Evolutionary conservation across 2,888 invertebrate species (phyloP), one percentile per base, ranked within the genome.

Genomic region (Lithophane socia): DNA sequence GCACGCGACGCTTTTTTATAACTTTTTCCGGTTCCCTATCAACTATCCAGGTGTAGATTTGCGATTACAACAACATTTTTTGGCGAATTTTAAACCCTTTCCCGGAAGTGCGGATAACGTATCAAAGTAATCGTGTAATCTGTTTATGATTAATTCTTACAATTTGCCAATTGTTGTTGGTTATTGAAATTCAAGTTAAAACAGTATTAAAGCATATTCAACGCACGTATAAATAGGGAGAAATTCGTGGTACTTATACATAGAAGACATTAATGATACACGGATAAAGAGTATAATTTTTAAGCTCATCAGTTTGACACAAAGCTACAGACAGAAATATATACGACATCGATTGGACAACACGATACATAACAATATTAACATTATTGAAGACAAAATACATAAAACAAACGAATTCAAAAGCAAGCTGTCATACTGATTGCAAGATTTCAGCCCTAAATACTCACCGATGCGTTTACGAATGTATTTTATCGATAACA

Each of bases 1-100:
- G 82, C 89, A 90, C 88, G 91, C 89, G 87, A 89, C 87, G 87
- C 84, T 91, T 79, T 92, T 92, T 91, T 91, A 89, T 86, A 85
- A 85, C 87, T 88, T 89, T 87, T 87, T 87, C 87, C 75, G 83
- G 83, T 77, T 79, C 49, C 63, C 71, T 72, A 76, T 82, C 79
- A 77, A 71, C 86, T 65, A 73, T 76, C 64, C 77, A 81, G 79
- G 77, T 85, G 76, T 75, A 68, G 73, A 83, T 81, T 79, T 77
- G 73, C 72, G 79, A 79, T 80, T 80, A 79, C 76, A 37, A 71
- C 42, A 64, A 56, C 37, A 21, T 76, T 71, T 81, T 72, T 74
- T 76, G 12, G 49, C 71, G n/a, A 71, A 72, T 65, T 81, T 61
- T 29, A 52, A 74, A 49, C 47, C 24, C 44, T 67, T 82, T 54